phyloP scores from a whole-genome alignment of 2,797 vertebrate genomes.

The Phrynocephalus vlangalii region DNA sequence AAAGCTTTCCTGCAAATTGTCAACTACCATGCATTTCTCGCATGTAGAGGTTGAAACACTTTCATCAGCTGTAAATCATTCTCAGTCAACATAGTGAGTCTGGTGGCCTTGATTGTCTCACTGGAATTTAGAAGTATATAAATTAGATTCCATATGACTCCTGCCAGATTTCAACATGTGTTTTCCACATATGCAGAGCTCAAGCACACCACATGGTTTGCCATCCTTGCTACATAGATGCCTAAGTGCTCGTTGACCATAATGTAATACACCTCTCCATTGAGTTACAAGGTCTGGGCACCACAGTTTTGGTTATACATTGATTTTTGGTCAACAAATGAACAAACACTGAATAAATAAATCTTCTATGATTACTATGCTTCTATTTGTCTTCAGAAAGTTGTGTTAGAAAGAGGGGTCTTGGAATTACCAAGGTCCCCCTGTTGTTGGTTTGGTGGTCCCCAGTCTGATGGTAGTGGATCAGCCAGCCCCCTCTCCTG shows the following conservation, averaged over 20 bases:
- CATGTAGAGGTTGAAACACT: not conserved
- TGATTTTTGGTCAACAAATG: too few relatives aligned
- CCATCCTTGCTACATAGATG: not conserved
- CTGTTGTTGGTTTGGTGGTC: too few relatives aligned
- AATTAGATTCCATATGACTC: not conserved
- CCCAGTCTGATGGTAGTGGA: too few relatives aligned
- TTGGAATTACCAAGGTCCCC: too few relatives aligned
- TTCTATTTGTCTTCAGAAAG: too few relatives aligned
- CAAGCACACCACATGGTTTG: not conserved
- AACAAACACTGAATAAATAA: too few relatives aligned
- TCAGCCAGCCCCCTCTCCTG: too few relatives aligned
- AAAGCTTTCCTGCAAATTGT: not conserved
- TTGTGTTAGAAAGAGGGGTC: too few relatives aligned
- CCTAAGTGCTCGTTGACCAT: not conserved
- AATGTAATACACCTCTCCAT: not conserved
- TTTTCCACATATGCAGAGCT: not conserved
- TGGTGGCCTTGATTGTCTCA: not conserved
- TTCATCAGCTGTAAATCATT: constrained; percentile 5
- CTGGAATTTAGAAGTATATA: not conserved
- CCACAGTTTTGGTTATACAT: too few relatives aligned
- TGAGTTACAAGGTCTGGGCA: too few relatives aligned
- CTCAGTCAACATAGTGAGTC: constrained; percentile 8
- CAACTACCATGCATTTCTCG: not conserved
- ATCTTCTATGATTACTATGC: too few relatives aligned
- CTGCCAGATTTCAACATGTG: not conserved